phyloP scores from a whole-genome alignment of 2,797 vertebrate species.

The Gymnodraco acuticeps region DNA sequence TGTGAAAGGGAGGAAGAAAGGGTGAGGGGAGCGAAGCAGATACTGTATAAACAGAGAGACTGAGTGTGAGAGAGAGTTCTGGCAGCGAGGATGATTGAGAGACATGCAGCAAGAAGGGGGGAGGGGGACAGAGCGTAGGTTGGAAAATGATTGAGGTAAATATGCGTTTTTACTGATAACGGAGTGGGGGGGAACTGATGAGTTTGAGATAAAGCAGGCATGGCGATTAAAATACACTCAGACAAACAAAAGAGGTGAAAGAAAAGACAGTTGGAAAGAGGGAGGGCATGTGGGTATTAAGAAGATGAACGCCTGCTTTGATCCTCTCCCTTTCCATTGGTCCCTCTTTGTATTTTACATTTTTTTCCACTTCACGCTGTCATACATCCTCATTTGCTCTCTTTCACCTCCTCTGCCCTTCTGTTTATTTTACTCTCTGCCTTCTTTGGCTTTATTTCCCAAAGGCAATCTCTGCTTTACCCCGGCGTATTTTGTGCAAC shows the following conservation, averaged over 20 bases:
- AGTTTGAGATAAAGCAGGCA: slow-evolving; percentile 45
- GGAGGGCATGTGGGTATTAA: slow-evolving; percentile 5
- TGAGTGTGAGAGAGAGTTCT: slow-evolving; percentile 15
- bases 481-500: slow-evolving; percentile 38
- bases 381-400: slow-evolving; percentile 59
- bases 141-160: slow-evolving; percentile 39
- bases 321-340: slow-evolving; percentile 49
- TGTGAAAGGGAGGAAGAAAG: neutral
- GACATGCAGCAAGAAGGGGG: slow-evolving; percentile 15
- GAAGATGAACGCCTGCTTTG: slow-evolving; percentile 61
- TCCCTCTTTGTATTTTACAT: slow-evolving; percentile 44
- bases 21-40: slow-evolving; percentile 15
- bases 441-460: slow-evolving; percentile 65
- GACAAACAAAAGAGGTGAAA: slow-evolving; percentile 37
- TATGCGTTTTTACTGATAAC: slow-evolving; percentile 46
- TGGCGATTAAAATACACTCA: slow-evolving; percentile 42
- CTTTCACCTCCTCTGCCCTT: slow-evolving; percentile 31
- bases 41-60: slow-evolving; percentile 18
- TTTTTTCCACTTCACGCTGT: slow-evolving; percentile 48
- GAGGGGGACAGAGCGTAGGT: slow-evolving; percentile 17
- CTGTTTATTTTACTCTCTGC: slow-evolving; percentile 31
- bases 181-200: slow-evolving; percentile 3
- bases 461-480: slow-evolving; percentile 36
- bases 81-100: slow-evolving; percentile 42
- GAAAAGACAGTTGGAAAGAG: neutral